Base-by-base conservation (phyloP, 2,113 vertebrate species). In the Arothron firmamentum region DNA sequence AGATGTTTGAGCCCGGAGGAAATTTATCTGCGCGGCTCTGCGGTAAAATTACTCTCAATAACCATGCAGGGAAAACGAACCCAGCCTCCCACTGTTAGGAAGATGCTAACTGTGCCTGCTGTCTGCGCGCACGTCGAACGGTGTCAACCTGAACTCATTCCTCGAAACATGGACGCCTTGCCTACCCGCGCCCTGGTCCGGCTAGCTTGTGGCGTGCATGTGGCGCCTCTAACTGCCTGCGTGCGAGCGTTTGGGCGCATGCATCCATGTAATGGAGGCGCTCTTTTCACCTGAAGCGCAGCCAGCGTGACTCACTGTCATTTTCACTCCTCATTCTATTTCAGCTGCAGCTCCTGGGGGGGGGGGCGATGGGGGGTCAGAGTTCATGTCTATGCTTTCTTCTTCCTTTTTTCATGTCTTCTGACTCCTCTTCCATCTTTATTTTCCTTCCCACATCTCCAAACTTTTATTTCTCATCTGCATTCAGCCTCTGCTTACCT, bases 241-340 rank as follows among this genome's bases (percentile, higher is more conserved):
- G 48, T 46, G 11, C 34, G 21, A 5, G 43, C 12, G 50, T 60
- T 53, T 9, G 17, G 10, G 47, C n/a, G 25, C 52, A 34, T 53
- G 51, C 51, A 7, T 57, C 43, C 50, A 12, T 46, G 61, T 56
- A 67, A 67, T 72, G 42, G 72, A 67, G 11, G 38, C 55, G 13
- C 54, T 62, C 42, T 55, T 75, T 66, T 78, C 66, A 68, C 56
- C 63, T 79, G 56, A 78, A 65, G 72, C 51, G 1, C 69, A 70
- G 70, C 67, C 56, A 50, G 66, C 59, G 60, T 75, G 78, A 81
- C 75, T 83, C 82, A 72, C 67, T 65, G 75, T 52, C 48, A 10
- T 74, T 75, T 60, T 75, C 64, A 65, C 56, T 38, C 64, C 70
- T 79, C 56, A 56, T 76, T 82, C 54, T 54, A 78, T 85, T 82